Evolutionary conservation across 2,113 vertebrate species (phyloP).

Genomic region (Galeopterus variegatus): DNA sequence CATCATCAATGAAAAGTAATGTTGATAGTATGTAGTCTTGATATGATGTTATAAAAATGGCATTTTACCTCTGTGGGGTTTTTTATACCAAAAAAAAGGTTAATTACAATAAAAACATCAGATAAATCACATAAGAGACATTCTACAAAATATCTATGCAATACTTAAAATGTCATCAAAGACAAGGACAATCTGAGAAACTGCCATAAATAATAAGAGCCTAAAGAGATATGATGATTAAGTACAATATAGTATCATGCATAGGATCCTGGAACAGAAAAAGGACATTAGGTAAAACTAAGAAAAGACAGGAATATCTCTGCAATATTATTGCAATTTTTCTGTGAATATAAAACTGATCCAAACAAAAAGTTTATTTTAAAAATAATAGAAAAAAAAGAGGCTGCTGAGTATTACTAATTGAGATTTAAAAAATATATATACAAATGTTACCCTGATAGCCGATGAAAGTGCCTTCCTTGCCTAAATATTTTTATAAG

Average conservation of each 20-base stretch:
- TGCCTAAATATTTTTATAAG: conserved; percentile 10
- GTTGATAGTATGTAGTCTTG: neutral
- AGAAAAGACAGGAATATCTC: neutral
- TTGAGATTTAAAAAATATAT: neutral
- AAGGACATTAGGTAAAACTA: neutral
- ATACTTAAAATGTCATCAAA: neutral
- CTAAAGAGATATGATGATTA: too few species aligned
- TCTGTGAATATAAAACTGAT: neutral
- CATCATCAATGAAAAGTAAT: neutral
- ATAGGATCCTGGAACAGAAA: neutral
- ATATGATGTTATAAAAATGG: neutral
- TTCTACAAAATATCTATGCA: neutral
- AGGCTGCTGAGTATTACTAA: conserved; percentile 28
- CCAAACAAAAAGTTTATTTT: neutral
- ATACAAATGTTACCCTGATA: neutral
- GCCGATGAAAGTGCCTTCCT: conserved; percentile 35
- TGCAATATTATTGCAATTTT: neutral
- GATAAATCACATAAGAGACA: neutral
- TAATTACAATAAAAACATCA: neutral
- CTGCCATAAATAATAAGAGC: neutral
- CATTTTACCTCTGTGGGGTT: neutral
- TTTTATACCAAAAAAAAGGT: too few species aligned
- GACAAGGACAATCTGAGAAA: neutral
- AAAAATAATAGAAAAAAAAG: neutral
- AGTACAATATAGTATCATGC: neutral